Evolutionary conservation across 2,888 invertebrate genomes (phyloP).

Genomic region (Caenorhabditis sp.): DNA sequence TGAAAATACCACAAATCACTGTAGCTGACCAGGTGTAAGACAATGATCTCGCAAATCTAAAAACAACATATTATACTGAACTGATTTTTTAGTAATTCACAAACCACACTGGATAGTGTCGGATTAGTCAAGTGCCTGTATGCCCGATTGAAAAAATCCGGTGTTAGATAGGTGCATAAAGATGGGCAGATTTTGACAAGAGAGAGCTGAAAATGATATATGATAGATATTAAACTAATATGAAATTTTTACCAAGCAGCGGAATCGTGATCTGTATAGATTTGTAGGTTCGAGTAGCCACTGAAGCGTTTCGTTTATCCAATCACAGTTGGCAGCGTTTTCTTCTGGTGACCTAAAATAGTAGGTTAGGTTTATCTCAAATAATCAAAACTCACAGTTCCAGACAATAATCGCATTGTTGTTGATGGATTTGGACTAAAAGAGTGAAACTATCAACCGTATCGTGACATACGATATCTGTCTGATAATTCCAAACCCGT

Average conservation of each 20-base stretch:
- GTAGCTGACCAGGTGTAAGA: constrained; percentile 20
- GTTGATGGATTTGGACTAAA: constrained; percentile 39
- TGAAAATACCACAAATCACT: constrained; percentile 30
- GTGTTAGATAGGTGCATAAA: constrained; percentile 14
- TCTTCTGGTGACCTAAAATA: constrained; percentile 13
- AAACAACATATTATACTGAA: no score
- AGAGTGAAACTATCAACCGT: constrained; percentile 44
- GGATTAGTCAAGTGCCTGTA: constrained; percentile 28
- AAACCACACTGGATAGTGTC: constrained; percentile 30
- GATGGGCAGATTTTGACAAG: constrained; percentile 26
- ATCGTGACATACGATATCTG: constrained; percentile 53
- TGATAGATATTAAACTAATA: background rate
- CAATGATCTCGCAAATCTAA: constrained; percentile 33
- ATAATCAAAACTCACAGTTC: constrained; percentile 4
- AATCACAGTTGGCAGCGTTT: constrained; percentile 28
- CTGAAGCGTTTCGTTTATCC: constrained; percentile 32
- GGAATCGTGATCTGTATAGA: constrained; percentile 36
- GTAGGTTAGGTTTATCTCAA: background rate
- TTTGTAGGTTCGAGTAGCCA: constrained; percentile 37
- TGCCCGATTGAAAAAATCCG: constrained; percentile 23
- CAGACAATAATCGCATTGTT: constrained; percentile 28
- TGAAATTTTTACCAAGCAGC: constrained; percentile 37
- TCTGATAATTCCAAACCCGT: constrained; percentile 50
- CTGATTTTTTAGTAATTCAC: background rate
- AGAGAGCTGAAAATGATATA: background rate